phyloP scores from a whole-genome alignment of 2,888 invertebrate genomes.

The Spialia ferax region DNA sequence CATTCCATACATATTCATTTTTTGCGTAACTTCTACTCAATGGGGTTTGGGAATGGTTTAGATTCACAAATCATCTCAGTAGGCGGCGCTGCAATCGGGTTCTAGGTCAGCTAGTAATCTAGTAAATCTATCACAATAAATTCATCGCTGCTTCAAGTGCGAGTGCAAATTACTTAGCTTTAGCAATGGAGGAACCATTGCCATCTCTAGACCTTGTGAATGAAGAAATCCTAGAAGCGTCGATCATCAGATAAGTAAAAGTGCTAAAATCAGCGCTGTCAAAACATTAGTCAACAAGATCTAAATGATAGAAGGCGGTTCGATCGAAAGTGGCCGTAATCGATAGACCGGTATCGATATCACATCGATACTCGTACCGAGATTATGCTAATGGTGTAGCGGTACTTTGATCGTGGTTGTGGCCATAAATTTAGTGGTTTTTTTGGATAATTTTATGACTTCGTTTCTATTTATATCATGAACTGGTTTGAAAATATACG shows the following conservation, averaged over 20 bases:
- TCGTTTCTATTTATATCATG: background rate
- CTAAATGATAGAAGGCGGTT: background rate
- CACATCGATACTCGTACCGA: slow-evolving; percentile 42
- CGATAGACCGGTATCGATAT: slow-evolving; percentile 40
- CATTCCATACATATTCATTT: too few species aligned
- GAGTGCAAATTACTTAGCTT: too few species aligned
- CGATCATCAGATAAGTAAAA: slow-evolving; percentile 9
- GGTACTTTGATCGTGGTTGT: slow-evolving; percentile 41
- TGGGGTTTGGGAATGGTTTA: too few species aligned
- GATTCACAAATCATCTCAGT: too few species aligned
- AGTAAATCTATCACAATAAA: too few species aligned
- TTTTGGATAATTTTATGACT: background rate
- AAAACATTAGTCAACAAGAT: slow-evolving; percentile 36
- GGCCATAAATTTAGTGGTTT: background rate
- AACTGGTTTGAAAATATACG: background rate
- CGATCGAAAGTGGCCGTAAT: slow-evolving; percentile 24
- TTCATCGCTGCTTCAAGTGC: too few species aligned
- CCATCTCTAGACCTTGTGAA: background rate
- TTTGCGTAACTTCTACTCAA: too few species aligned
- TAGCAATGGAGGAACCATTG: too few species aligned
- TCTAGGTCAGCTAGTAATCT: too few species aligned
- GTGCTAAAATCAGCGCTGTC: slow-evolving; percentile 28
- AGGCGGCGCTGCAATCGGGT: too few species aligned
- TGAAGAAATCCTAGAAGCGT: background rate
- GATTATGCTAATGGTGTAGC: slow-evolving; percentile 46